A percentile compares a stretch with the other conserved stretches of the same genome.
Evolutionary conservation across 2,113 vertebrate species (phyloP).

Genomic region (Seriola quinqueradiata): DNA sequence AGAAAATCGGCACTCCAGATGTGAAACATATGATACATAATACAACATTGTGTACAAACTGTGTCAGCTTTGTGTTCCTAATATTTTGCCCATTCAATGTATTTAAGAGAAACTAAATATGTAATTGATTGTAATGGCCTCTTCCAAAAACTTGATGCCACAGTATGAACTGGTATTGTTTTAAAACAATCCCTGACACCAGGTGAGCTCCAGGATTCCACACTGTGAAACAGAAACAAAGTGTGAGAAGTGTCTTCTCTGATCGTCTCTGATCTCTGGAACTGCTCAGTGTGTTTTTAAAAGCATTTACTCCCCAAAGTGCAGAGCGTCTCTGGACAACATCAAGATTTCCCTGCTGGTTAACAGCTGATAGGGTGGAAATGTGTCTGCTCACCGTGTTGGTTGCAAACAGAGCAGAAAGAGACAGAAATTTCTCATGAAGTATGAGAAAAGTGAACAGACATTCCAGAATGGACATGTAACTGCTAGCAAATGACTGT

Average conservation of each 20-base stretch:
- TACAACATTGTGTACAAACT: not conserved
- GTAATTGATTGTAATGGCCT: not conserved
- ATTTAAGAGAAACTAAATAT: conserved; percentile 1
- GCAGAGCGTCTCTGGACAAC: conserved; percentile 49
- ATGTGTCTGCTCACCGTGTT: not conserved
- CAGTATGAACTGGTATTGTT: not conserved
- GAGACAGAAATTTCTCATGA: conserved; percentile 45
- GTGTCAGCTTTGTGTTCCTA: conserved; percentile 16
- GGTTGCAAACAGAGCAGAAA: conserved; percentile 46
- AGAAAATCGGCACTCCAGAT: conserved; percentile 57
- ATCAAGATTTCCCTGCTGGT: conserved; percentile 51
- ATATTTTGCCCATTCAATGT: conserved; percentile 14
- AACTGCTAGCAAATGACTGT: conserved; percentile 40
- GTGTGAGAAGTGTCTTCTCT: conserved; percentile 10
- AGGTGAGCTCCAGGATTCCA: conserved; percentile 5
- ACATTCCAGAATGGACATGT: conserved; percentile 68
- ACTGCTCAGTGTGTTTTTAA: conserved; percentile 37
- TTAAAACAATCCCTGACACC: conserved; percentile 11
- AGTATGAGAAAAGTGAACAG: conserved; percentile 66
- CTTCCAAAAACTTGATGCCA: not conserved
- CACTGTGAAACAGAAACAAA: conserved; percentile 1
- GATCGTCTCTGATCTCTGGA: conserved; percentile 33
- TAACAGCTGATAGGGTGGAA: conserved; percentile 51
- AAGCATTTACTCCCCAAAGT: conserved; percentile 42
- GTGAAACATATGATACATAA: conserved; percentile 39